Evolutionary conservation across 2,888 invertebrate species (phyloP).

Genomic region (Watsonalla cultraria): DNA sequence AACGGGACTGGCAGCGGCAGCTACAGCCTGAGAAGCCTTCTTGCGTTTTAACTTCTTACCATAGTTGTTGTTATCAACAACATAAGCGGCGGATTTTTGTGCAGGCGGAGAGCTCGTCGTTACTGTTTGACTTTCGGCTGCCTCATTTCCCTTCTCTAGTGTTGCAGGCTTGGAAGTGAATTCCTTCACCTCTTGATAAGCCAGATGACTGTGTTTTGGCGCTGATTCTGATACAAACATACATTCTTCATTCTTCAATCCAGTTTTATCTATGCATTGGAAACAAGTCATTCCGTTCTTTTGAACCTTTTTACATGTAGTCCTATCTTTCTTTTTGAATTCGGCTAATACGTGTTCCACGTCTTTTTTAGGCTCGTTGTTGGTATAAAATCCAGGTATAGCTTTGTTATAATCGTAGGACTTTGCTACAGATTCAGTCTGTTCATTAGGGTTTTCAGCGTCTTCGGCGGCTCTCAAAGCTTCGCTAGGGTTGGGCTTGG

Average conservation of each 20-base stretch:
- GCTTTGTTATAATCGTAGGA: slow-evolving; percentile 70
- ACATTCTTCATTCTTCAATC: slow-evolving; percentile 87
- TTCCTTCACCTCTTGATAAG: slow-evolving; percentile 83
- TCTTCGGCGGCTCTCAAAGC: slow-evolving; percentile 48
- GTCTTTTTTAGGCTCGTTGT: slow-evolving; percentile 80
- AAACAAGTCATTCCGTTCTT: slow-evolving; percentile 89
- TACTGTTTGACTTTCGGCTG: slow-evolving; percentile 62
- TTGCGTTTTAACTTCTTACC: slow-evolving; percentile 66
- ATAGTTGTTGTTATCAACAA: slow-evolving; percentile 52
- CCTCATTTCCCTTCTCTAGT: slow-evolving; percentile 48
- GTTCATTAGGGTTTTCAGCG: slow-evolving; percentile 57
- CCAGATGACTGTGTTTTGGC: slow-evolving; percentile 81
- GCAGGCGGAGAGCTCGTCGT: slow-evolving; percentile 53
- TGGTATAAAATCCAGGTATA: slow-evolving; percentile 70
- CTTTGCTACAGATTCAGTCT: slow-evolving; percentile 43
- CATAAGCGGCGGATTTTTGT: slow-evolving; percentile 60
- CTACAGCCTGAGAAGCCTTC: slow-evolving; percentile 46
- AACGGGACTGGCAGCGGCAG: slow-evolving; percentile 28
- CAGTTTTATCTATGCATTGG: slow-evolving; percentile 83
- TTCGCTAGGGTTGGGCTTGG: slow-evolving; percentile 61
- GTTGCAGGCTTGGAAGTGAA: slow-evolving; percentile 72
- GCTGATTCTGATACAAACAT: slow-evolving; percentile 86
- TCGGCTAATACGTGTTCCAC: slow-evolving; percentile 85
- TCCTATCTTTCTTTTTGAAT: slow-evolving; percentile 84
- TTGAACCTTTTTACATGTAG: slow-evolving; percentile 83